These are phyloP conservation scores for Sussaba pulchella DNA, from an alignment of 2,888 invertebrate species.

Conservation along the genomic window DNA sequence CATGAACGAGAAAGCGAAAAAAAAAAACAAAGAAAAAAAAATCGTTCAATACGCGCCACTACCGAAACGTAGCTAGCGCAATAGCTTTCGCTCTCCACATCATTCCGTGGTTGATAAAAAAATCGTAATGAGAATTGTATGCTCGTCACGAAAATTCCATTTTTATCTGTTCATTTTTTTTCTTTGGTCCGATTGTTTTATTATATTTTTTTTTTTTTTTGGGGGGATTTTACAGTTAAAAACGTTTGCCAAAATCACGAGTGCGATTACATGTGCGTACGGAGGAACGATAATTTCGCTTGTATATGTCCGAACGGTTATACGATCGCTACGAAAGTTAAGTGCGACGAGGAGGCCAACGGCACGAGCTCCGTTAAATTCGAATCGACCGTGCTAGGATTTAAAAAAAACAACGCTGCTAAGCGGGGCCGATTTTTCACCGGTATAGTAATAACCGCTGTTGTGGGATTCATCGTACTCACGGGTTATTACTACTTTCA, in stretches of 20 bases:
- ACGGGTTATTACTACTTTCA: slow-evolving; percentile 75
- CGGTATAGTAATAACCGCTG: slow-evolving; percentile 69
- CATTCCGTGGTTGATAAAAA: background rate
- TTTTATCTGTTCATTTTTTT: background rate
- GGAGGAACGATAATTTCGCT: slow-evolving; percentile 83
- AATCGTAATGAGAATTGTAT: slow-evolving; percentile 8
- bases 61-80: background rate
- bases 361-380: slow-evolving; percentile 34
- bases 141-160: slow-evolving; percentile 16
- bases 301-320: slow-evolving; percentile 87
- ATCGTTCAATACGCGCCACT: background rate
- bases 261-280: slow-evolving; percentile 88
- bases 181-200: too few relatives aligned
- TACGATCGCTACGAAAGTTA: slow-evolving; percentile 28
- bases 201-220: slow-evolving; percentile 16
- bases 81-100: slow-evolving; percentile 15
- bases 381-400: slow-evolving; percentile 42
- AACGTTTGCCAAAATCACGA: slow-evolving; percentile 86
- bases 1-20: slow-evolving; percentile 17
- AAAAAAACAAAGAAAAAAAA: too few relatives aligned
- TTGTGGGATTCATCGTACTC: slow-evolving; percentile 64
- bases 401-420: slow-evolving; percentile 24
- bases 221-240: slow-evolving; percentile 70
- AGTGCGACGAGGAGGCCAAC: slow-evolving; percentile 63
- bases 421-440: slow-evolving; percentile 63